Evolutionary conservation across 2,888 invertebrate species (phyloP), one percentile per base, ranked within the genome.

Genomic region (Hartigia nigra): DNA sequence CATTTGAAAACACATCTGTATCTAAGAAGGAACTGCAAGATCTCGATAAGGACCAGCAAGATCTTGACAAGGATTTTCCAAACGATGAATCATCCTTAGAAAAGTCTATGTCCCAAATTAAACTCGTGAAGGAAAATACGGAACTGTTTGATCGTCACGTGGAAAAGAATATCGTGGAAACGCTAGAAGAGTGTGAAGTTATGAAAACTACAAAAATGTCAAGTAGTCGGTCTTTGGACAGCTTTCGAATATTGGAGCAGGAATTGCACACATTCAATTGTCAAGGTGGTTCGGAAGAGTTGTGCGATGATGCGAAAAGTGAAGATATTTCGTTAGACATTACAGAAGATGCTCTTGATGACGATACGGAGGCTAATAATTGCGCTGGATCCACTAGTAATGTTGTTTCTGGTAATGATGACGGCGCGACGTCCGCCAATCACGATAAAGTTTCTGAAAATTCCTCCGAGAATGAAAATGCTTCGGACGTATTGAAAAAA

Each of bases 281-380:
- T 75, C 92, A 92, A 81, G 92, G 92, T 36, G 92, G 92, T 2
- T 90, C 88, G 0, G 92, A 92, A 80, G 91, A 92, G 79, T 84
- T 92, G 81, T 92, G 89, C 75, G 90, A 87, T 74, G 89, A 88
- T 74, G 83, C 86, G 12, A 91, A 87, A 80, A 86, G 86, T 69
- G 86, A 86, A 3, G 87, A 88, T 76, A 72, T 85, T n/a, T 84
- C 87, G 14, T 32, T 86, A 9, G 87, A 85, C 32, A 81, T 87
- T 35, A 86, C 86, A 14, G 88, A 88, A 32, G 86, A 89, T 32
- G 82, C 84, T 4, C 82, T 85, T 5, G 86, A 87, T 75, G 36
- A 74, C n/a, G 74, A 35, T 12, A 55, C 76, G 35, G 76, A 76
- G 3, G 72, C 12, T 14, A 72, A 72, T 34, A 72, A 31, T 34